These are phyloP conservation scores for Drosophila insularis DNA, from an alignment of 1,140 invertebrate species.

Conservation along the genomic window DNA sequence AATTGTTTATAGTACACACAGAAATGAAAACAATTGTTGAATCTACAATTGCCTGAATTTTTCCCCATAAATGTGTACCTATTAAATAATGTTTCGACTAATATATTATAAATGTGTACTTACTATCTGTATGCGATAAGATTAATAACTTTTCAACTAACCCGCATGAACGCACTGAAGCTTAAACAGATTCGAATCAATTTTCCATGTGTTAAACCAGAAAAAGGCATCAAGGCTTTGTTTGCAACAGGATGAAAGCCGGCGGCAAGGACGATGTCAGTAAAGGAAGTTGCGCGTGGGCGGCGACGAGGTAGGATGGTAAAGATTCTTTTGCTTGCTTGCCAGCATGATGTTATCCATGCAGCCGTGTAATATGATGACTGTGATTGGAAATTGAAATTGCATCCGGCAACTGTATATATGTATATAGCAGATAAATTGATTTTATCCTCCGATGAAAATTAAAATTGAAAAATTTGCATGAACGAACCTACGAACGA, in stretches of 20 bases:
- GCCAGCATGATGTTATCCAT: conserved; percentile 54
- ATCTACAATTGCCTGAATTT: no score
- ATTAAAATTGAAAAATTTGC: conserved; percentile 48
- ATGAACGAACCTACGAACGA: neutral
- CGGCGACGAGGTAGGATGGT: no score
- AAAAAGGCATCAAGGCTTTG: conserved; percentile 24
- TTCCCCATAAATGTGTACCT: no score
- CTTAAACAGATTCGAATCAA: conserved; percentile 31
- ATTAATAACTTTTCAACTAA: conserved; percentile 26
- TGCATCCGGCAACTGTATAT: conserved; percentile 67
- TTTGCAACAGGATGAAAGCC: conserved; percentile 36
- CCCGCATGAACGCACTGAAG: conserved; percentile 29
- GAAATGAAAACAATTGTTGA: no score
- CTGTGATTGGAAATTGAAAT: conserved; percentile 79
- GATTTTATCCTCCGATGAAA: conserved; percentile 39
- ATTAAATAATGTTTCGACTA: no score
- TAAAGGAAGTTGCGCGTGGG: neutral
- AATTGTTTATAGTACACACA: neutral
- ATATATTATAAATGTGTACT: no score
- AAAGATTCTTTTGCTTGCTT: neutral
- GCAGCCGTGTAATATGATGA: conserved; percentile 76
- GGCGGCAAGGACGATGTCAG: conserved; percentile 4
- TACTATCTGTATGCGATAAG: neutral
- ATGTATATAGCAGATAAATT: conserved; percentile 27
- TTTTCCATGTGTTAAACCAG: conserved; percentile 20